Base-by-base conservation (phyloP, 2,888 invertebrate genomes). In the Habroteleia sp. region DNA sequence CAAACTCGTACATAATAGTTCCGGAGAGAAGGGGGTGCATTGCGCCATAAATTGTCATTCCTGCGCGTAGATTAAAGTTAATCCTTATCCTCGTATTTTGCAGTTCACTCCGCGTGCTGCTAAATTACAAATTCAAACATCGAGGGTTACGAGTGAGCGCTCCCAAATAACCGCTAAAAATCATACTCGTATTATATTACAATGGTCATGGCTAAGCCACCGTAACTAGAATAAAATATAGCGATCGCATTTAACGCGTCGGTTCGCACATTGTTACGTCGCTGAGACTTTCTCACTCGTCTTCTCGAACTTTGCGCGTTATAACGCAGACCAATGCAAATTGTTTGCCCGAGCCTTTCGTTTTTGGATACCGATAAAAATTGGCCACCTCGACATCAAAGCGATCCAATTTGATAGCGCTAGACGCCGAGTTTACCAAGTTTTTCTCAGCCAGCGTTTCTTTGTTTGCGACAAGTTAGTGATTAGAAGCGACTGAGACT, bases 401-500 rank as follows among this genome's bases (percentile, higher is more conserved):
- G 46, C 20, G 7, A 17, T 33, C 50, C 23, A 48, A 50, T 50
- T 33, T 46, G 42, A 54, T 46, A 23, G 20, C 17, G 20, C 16
- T 13, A 11, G 27, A 8, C 16, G 27, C 29, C n/a, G 25, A 42
- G 44, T 23, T 58, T 37, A 14, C 44, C 46, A 35, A 52, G 52
- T 52, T 54, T 58, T 23, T 33, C 37, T 5, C 31, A 23, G 23
- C 44, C 14, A 3, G 29, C 17, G 6, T 37, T 62, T 63, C 66
- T 77, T 74, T 77, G 72, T 77, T 69, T 33, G 37, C 33, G 41
- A 60, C 60, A 25, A 71, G 39, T 68, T 79, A 80, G 81, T 83
- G 83, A 84, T 85, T 84, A 83, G 82, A 81, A 83, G 79, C 80
- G 81, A 85, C 84, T 25, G 60, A 7, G 35, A 4, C 37, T 82